Evolutionary conservation across 2,113 vertebrate genomes (phyloP).

Genomic region (Anguilla japonica): DNA sequence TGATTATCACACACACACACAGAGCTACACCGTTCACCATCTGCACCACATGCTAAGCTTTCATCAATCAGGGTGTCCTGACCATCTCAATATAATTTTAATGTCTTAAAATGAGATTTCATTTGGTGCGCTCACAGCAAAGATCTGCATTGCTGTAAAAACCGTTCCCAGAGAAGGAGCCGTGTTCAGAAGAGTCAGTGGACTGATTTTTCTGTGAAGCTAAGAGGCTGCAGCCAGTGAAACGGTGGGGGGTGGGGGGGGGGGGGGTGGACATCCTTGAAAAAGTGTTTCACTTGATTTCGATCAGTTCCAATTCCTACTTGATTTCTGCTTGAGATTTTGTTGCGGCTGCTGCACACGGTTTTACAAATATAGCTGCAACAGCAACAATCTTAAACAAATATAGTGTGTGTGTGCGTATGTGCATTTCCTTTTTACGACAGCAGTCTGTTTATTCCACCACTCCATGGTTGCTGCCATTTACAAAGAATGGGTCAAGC

Average conservation of each 20-base stretch:
- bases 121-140: background rate
- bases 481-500: conserved; percentile 27
- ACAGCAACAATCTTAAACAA: background rate
- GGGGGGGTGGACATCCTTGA: too few relatives aligned
- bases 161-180: background rate
- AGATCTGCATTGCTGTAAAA: conserved; percentile 19
- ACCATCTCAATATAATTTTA: conserved; percentile 5
- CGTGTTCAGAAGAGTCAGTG: too few relatives aligned
- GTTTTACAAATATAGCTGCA: background rate
- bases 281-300: background rate
- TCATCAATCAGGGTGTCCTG: background rate
- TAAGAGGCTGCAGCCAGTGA: background rate
- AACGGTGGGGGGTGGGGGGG: background rate
- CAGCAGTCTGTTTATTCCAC: background rate
- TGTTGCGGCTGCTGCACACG: background rate
- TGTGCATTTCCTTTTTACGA: too few relatives aligned
- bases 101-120: conserved; percentile 22
- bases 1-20: background rate
- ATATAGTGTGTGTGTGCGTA: too few relatives aligned
- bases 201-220: background rate
- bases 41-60: background rate
- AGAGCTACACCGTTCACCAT: background rate
- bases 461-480: background rate
- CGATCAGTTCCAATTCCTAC: background rate
- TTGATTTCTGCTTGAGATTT: background rate